Conservation (phyloP, 2,113 vertebrate genomes). For the Percopsis transmontana region DNA sequence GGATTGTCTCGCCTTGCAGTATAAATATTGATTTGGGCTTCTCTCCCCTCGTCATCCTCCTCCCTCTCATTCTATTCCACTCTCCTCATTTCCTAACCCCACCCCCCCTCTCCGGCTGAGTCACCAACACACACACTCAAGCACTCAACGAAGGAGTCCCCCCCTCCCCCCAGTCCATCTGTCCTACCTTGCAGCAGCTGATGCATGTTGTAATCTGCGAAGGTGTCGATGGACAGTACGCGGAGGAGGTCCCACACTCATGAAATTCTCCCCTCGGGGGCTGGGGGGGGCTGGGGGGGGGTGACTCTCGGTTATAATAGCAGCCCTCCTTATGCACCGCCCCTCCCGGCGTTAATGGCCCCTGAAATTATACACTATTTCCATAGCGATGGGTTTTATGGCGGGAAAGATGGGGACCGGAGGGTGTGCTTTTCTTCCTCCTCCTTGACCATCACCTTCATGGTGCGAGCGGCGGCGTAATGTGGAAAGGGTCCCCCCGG, state of each 20-base stretch:
- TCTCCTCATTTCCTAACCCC: slow-evolving; percentile 24
- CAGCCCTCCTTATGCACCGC: slow-evolving; percentile 38
- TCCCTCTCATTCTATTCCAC: slow-evolving; percentile 35
- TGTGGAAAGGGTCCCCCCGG: slow-evolving; percentile 6
- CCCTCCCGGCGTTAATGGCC: slow-evolving; percentile 46
- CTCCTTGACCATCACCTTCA: slow-evolving; percentile 39
- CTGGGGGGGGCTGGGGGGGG: too few relatives aligned
- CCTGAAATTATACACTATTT: slow-evolving; percentile 70
- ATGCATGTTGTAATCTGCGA: neutral
- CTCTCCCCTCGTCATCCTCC: slow-evolving; percentile 34
- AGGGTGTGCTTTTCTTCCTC: slow-evolving; percentile 14
- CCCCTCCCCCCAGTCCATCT: slow-evolving; percentile 27
- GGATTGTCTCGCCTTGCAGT: slow-evolving; percentile 69
- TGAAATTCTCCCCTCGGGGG: neutral
- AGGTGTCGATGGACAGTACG: too few relatives aligned
- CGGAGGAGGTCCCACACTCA: too few relatives aligned
- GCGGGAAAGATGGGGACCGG: slow-evolving; percentile 53
- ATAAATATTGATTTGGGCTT: slow-evolving; percentile 74
- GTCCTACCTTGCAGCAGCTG: slow-evolving; percentile 2
- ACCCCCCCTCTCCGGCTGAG: neutral
- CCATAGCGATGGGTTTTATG: slow-evolving; percentile 55
- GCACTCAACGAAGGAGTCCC: neutral
- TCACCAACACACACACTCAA: slow-evolving; percentile 13
- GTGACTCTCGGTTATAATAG: slow-evolving; percentile 61
- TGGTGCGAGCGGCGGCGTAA: neutral